phyloP scores from a whole-genome alignment of 2,113 vertebrate genomes.

The Oostethus manadensis region DNA sequence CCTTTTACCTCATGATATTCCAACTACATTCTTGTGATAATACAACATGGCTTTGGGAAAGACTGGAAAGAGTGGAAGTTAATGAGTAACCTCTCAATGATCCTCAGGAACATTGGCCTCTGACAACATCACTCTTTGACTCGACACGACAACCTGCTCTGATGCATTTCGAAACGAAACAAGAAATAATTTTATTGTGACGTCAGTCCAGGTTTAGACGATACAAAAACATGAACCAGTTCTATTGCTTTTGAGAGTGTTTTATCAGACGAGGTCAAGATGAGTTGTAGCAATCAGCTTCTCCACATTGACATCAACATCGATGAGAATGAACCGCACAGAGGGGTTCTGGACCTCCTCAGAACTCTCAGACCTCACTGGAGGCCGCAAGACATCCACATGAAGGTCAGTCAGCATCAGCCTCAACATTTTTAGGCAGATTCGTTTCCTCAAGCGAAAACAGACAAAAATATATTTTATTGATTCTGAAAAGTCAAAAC shows the following conservation, averaged over 20 bases:
- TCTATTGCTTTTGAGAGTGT: too few species aligned
- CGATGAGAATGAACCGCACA: constrained; percentile 47
- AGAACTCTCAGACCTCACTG: constrained; percentile 63
- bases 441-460: not conserved
- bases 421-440: not conserved
- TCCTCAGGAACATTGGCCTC: constrained; percentile 61
- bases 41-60: too few species aligned
- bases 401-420: constrained; percentile 61
- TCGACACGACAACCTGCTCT: too few species aligned
- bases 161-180: not conserved
- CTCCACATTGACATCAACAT: constrained; percentile 61
- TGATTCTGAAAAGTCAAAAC: too few species aligned
- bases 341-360: constrained; percentile 62
- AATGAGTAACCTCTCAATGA: constrained; percentile 62
- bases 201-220: too few species aligned
- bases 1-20: too few species aligned
- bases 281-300: constrained; percentile 11
- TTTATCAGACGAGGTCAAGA: not conserved
- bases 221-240: too few species aligned
- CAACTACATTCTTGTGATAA: too few species aligned
- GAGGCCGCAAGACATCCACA: constrained; percentile 62
- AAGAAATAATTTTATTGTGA: too few species aligned
- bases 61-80: constrained; percentile 42
- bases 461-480: too few species aligned
- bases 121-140: constrained; percentile 35